phyloP scores from a whole-genome alignment of 1,140 invertebrate genomes.

The Copidosoma floridanum region DNA sequence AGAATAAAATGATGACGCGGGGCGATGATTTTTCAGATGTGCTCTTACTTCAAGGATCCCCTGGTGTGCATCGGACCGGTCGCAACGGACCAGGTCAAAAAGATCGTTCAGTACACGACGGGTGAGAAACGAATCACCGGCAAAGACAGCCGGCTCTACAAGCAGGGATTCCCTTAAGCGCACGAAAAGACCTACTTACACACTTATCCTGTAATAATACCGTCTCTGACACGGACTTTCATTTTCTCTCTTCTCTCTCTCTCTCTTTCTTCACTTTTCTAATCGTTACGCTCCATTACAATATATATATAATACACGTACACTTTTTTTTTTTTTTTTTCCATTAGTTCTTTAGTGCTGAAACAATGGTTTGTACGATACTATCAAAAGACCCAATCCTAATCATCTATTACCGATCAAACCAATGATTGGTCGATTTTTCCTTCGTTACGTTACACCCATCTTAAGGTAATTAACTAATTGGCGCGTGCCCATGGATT shows the following conservation, averaged over 20 bases:
- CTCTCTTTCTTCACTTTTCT: neutral
- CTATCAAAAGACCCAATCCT: constrained; percentile 7
- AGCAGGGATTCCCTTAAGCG: constrained; percentile 32
- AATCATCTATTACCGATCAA: constrained; percentile 15
- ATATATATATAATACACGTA: too few species aligned
- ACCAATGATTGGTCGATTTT: neutral
- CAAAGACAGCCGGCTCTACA: constrained; percentile 51
- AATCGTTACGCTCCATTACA: neutral
- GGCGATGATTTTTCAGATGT: constrained; percentile 74
- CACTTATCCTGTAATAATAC: neutral
- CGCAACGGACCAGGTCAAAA: constrained; percentile 72
- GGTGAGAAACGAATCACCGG: constrained; percentile 76
- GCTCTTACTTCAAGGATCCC: constrained; percentile 87
- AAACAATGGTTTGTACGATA: constrained; percentile 28
- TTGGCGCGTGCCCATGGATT: too few species aligned
- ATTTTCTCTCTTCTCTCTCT: neutral
- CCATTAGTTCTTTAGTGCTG: constrained; percentile 20
- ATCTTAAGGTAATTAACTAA: too few species aligned
- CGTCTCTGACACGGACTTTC: neutral
- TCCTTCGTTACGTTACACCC: too few species aligned
- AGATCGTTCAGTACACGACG: constrained; percentile 71
- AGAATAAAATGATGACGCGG: neutral
- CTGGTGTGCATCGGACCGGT: constrained; percentile 84
- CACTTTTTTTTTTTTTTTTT: constrained; percentile 10
- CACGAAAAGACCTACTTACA: neutral